These are phyloP conservation scores for Gymnobelideus leadbeateri DNA, from an alignment of 2,113 vertebrate species.

Conservation along the genomic window DNA sequence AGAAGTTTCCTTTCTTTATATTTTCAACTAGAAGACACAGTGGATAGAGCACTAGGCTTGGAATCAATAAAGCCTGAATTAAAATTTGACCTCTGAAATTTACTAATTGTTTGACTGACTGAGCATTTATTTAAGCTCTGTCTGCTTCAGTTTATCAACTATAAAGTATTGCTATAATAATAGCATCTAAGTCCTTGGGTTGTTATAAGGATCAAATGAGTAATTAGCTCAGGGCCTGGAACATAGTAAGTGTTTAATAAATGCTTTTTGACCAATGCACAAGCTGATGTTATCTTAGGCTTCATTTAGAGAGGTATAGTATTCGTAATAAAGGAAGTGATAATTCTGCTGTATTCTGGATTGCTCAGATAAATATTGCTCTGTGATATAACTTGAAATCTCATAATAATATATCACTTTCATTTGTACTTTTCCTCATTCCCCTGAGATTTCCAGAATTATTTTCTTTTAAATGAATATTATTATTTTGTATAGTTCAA, in stretches of 20 bases:
- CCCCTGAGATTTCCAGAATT: neutral
- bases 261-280: no score
- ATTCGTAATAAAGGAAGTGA: neutral
- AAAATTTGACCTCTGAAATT: neutral
- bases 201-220: neutral
- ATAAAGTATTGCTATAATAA: neutral
- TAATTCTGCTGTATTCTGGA: neutral
- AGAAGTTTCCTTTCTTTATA: neutral
- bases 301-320: neutral
- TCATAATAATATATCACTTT: neutral
- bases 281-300: no score
- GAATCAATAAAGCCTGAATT: neutral
- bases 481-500: neutral
- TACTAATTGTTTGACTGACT: neutral
- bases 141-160: neutral
- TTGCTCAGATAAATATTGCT: neutral
- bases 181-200: neutral
- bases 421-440: neutral
- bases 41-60: neutral
- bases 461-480: neutral
- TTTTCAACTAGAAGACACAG: neutral
- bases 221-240: neutral
- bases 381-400: neutral
- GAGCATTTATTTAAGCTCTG: neutral
- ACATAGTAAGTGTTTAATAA: no score